phyloP scores from a whole-genome alignment of 2,888 invertebrate genomes.

The Dione vanillae region DNA sequence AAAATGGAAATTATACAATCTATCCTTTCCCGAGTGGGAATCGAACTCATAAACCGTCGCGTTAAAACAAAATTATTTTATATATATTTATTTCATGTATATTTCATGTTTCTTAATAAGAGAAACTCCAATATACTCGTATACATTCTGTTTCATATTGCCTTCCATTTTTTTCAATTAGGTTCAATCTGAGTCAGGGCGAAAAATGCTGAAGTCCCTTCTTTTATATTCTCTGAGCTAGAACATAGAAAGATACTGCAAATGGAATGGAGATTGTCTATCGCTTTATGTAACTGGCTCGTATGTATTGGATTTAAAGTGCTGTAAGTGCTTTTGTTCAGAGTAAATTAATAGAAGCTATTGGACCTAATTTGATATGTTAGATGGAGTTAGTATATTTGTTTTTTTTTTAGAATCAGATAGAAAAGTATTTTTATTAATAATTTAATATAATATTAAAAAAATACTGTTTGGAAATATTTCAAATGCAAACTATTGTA shows the following conservation, averaged over 20 bases:
- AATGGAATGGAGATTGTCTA: slow-evolving; percentile 68
- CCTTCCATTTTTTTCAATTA: background rate
- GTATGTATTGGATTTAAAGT: slow-evolving; percentile 31
- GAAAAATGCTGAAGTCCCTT: slow-evolving; percentile 20
- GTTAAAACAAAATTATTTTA: too few relatives aligned
- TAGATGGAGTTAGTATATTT: background rate
- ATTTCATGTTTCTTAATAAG: background rate
- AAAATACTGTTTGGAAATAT: too few relatives aligned
- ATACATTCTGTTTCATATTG: background rate
- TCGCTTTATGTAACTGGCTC: slow-evolving; percentile 49
- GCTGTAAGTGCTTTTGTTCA: slow-evolving; percentile 16
- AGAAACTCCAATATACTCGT: background rate
- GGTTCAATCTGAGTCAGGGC: slow-evolving; percentile 11
- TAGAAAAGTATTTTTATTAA: too few relatives aligned
- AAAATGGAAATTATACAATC: too few relatives aligned
- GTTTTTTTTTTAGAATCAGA: too few relatives aligned
- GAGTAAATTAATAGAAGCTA: slow-evolving; percentile 10
- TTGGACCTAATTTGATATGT: background rate
- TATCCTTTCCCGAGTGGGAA: too few relatives aligned
- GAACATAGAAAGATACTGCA: slow-evolving; percentile 64
- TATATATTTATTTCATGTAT: too few relatives aligned
- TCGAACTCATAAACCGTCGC: too few relatives aligned
- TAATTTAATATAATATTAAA: too few relatives aligned
- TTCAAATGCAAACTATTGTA: too few relatives aligned
- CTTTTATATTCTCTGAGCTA: slow-evolving; percentile 25